Conservation (phyloP, 1,140 invertebrate species). For the Bombus breviceps region DNA sequence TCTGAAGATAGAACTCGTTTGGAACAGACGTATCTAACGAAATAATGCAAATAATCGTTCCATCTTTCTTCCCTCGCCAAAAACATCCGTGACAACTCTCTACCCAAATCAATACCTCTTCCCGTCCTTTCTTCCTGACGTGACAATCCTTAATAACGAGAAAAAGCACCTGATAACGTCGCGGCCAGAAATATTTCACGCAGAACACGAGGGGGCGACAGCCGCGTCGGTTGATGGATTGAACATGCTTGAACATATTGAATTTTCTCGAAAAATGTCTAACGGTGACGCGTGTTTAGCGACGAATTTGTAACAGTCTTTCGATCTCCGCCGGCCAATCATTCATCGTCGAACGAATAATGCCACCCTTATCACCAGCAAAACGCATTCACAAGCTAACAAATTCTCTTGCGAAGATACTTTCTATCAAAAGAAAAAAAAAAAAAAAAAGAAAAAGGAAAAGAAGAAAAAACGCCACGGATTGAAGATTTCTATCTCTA, state of each 20-base stretch:
- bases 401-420: not conserved
- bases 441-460: not conserved
- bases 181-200: conserved; percentile 33
- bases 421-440: not conserved
- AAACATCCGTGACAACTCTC: not conserved
- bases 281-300: conserved; percentile 26
- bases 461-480: fast-evolving
- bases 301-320: conserved; percentile 28
- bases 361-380: not conserved
- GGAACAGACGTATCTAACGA: no score
- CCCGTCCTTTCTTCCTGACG: not conserved
- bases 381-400: not conserved
- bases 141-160: conserved; percentile 1
- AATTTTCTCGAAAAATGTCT: conserved; percentile 20
- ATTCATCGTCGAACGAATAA: conserved; percentile 11
- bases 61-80: not conserved
- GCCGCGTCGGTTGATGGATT: conserved; percentile 33
- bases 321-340: not conserved
- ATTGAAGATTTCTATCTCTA: no score
- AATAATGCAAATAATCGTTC: not conserved
- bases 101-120: not conserved
- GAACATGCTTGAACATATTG: conserved; percentile 38
- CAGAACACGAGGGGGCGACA: conserved; percentile 2
- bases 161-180: not conserved
- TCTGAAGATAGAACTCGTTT: not conserved